These are phyloP conservation scores for Echinarachnius parma DNA, from an alignment of 53 echinoderm and acorn worm genomes.

Conservation along the genomic window DNA sequence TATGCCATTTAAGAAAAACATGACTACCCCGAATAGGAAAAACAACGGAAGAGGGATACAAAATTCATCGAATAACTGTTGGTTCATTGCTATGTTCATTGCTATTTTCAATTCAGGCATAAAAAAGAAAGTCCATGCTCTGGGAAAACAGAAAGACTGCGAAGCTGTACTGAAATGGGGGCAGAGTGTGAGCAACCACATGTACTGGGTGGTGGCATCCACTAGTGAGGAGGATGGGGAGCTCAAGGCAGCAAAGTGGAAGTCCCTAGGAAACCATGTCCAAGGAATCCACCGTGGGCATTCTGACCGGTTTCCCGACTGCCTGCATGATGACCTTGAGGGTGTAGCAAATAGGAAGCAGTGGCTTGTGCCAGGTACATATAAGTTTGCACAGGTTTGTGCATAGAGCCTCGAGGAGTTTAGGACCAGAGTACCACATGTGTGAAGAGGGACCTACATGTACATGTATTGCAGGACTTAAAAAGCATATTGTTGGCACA, in stretches of 20 bases:
- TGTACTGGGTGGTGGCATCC: constrained; percentile 46
- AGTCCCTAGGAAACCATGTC: constrained; percentile 33
- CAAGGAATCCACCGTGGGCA: constrained; percentile 36
- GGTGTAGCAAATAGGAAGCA: constrained; percentile 39
- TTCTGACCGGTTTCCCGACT: constrained; percentile 37
- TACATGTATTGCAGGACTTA: too few species aligned
- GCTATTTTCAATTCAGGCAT: too few species aligned
- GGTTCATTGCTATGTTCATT: too few species aligned
- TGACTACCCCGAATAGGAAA: too few species aligned
- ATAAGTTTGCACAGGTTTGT: too few species aligned
- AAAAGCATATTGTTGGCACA: too few species aligned
- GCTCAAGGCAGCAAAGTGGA: constrained; percentile 28
- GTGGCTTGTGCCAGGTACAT: constrained; percentile 59
- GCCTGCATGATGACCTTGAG: constrained; percentile 47
- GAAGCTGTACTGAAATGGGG: constrained; percentile 37
- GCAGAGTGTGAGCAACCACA: constrained; percentile 34
- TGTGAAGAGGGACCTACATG: too few species aligned
- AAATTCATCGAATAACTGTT: too few species aligned
- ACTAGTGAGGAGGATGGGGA: constrained; percentile 38
- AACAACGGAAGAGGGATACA: too few species aligned
- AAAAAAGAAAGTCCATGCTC: constrained; percentile 36
- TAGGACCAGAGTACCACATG: too few species aligned
- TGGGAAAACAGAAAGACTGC: constrained; percentile 32
- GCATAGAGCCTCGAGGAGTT: too few species aligned
- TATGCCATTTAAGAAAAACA: too few species aligned